phyloP scores from a whole-genome alignment of 1,140 invertebrate genomes.

The Cherax destructor region DNA sequence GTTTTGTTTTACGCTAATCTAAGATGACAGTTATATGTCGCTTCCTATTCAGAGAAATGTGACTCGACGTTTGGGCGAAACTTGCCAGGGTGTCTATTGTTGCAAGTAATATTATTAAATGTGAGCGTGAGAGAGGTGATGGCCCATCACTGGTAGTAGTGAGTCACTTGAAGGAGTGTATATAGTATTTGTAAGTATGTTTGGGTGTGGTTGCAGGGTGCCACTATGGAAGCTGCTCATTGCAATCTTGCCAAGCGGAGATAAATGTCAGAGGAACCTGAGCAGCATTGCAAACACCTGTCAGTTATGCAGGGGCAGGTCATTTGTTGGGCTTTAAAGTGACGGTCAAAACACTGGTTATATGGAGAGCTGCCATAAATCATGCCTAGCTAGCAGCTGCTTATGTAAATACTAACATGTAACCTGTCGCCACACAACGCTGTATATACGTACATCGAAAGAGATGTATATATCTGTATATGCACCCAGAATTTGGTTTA shows the following conservation, averaged over 20 bases:
- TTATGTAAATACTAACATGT: background rate
- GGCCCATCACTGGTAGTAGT: background rate
- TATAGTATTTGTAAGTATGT: background rate
- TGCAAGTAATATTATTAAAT: background rate
- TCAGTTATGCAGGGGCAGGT: background rate
- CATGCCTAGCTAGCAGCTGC: background rate
- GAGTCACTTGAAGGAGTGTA: background rate
- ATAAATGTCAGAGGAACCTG: background rate
- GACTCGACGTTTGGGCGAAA: background rate
- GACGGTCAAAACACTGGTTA: background rate
- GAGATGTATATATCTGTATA: too few species aligned
- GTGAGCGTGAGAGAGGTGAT: background rate
- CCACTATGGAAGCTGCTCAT: background rate
- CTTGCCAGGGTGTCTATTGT: background rate
- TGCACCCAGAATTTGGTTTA: too few species aligned
- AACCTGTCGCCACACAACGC: background rate
- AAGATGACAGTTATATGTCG: slow-evolving; percentile 26
- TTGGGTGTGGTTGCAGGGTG: slow-evolving; percentile 1
- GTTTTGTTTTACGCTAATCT: slow-evolving; percentile 22
- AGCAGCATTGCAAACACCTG: background rate
- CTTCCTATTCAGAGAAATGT: background rate
- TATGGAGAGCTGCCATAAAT: background rate
- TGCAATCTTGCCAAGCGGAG: background rate
- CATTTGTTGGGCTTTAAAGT: background rate
- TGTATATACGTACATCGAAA: too few species aligned